Conservation (phyloP, 2,888 invertebrate genomes). For the Euproctis similis region DNA sequence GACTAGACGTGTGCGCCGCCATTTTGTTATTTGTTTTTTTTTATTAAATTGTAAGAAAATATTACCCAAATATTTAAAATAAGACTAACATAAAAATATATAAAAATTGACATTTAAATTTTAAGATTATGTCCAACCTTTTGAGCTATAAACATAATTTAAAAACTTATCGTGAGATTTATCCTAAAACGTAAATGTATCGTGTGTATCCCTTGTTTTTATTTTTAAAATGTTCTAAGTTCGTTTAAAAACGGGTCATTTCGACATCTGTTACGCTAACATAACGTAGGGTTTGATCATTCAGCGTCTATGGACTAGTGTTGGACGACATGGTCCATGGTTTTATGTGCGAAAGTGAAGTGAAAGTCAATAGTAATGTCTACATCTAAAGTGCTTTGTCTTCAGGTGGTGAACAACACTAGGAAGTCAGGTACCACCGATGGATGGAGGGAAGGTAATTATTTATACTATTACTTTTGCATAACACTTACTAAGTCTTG, state of each 20-base stretch:
- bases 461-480: too few species aligned
- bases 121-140: too few species aligned
- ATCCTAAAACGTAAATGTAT: slow-evolving; percentile 17
- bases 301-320: slow-evolving; percentile 37
- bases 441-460: slow-evolving; percentile 72
- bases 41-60: neutral
- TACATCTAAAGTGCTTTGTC: slow-evolving; percentile 29
- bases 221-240: slow-evolving; percentile 47
- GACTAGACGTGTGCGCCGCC: slow-evolving; percentile 38
- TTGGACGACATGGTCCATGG: slow-evolving; percentile 51
- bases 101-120: too few species aligned
- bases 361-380: slow-evolving; percentile 31
- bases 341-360: slow-evolving; percentile 24
- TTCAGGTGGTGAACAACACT: slow-evolving; percentile 81
- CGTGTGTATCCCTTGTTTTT: slow-evolving; percentile 33
- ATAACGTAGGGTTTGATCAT: slow-evolving; percentile 39
- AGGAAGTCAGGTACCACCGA: slow-evolving; percentile 75
- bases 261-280: slow-evolving; percentile 48
- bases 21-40: slow-evolving; percentile 12
- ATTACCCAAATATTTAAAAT: slow-evolving; percentile 8
- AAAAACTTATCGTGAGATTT: slow-evolving; percentile 39
- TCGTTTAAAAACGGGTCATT: slow-evolving; percentile 52
- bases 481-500: too few species aligned
- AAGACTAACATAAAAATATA: slow-evolving; percentile 3
- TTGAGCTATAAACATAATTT: too few species aligned